Base-by-base conservation (phyloP, 1,140 invertebrate species). In the Brachionus angularis region DNA sequence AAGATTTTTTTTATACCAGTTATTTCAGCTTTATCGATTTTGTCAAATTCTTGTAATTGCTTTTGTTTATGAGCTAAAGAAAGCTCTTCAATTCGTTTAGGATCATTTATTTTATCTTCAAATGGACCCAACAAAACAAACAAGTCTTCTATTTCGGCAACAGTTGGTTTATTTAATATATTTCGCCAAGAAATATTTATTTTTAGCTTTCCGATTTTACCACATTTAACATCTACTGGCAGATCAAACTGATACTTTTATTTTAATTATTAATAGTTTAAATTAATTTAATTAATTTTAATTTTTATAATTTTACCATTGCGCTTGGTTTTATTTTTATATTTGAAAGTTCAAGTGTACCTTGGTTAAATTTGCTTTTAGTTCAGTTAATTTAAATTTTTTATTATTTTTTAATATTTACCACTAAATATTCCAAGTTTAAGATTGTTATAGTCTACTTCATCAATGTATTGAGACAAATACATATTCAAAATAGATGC, bases 401-500 rank as follows among this genome's bases (percentile, higher is more conserved):
- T 42, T 42, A n/a, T n/a, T 27, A 39, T 5, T 36, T 21, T 25
- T 5, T 25, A 42, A 5, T 12, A 74, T 75, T 75, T 85, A 73
- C 89, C 89, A 61, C 87, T 88, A 77, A 90, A 89, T 71, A 91
- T 89, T 73, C 89, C 88, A 47, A 90, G 85, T 76, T 89, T 89
- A 18, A 91, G 84, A 76, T 89, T 88, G 80, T 89, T 88, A 3
- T 88, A 88, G 76, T 91, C 88, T 50, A 91, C 79, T 77, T 90
- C 88, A 76, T 89, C 86, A 3, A 91, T 86, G 76, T 90, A 91
- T 78, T 88, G 88, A 31, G 89, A 89, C 52, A 91, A 82, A 72
- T 89, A 86, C 73, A 87, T 86, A 81, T 90, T 90, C 5, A 91
- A 80, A 73, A 90, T 81, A 52, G 87, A 86, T 36, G 89, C 88